Percentiles rank a stretch among this genome's conserved stretches.
Evolutionary conservation across 2,888 invertebrate genomes (phyloP).

Genomic region (Neria commutata): DNA sequence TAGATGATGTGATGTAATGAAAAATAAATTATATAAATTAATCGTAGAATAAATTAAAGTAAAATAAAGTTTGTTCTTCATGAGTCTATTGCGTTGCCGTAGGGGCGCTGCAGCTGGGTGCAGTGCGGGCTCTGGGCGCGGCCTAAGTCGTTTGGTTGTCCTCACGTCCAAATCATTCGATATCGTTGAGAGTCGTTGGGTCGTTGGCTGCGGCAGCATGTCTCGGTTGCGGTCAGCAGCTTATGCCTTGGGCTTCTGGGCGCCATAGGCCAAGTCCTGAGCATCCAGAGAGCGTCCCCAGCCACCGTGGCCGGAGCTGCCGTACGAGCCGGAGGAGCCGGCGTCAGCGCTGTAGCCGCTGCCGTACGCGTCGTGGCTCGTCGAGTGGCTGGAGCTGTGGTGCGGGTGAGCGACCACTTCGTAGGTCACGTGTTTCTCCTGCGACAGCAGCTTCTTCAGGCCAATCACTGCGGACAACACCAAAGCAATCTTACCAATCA

Average conservation of each 20-base stretch:
- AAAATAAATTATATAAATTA: constrained; percentile 56
- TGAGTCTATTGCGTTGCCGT: constrained; percentile 33
- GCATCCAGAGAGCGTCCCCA: constrained; percentile 81
- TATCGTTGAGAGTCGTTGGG: constrained; percentile 11
- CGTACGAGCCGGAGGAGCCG: constrained; percentile 67
- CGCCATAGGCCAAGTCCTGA: constrained; percentile 80
- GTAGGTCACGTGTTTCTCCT: constrained; percentile 86
- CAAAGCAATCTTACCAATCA: constrained; percentile 84
- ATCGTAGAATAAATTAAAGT: constrained; percentile 45
- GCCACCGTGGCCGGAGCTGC: constrained; percentile 70
- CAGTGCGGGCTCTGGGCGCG: background rate
- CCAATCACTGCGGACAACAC: constrained; percentile 84
- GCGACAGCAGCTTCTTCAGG: constrained; percentile 79
- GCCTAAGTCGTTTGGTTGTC: background rate
- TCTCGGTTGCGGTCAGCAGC: constrained; percentile 3
- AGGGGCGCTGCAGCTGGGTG: constrained; percentile 4
- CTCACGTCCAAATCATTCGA: constrained; percentile 1
- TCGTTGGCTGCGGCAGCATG: constrained; percentile 11
- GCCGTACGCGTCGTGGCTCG: constrained; percentile 70
- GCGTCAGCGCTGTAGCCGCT: constrained; percentile 67
- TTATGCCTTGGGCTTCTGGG: constrained; percentile 69
- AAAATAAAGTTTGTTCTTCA: constrained; percentile 44
- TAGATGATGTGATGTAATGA: constrained; percentile 35
- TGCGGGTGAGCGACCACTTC: constrained; percentile 87
- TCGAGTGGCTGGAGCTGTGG: constrained; percentile 73